These are phyloP conservation scores for Phymanthus crucifer DNA, from an alignment of 92 coral and sea anemone genomes.

Conservation along the genomic window DNA sequence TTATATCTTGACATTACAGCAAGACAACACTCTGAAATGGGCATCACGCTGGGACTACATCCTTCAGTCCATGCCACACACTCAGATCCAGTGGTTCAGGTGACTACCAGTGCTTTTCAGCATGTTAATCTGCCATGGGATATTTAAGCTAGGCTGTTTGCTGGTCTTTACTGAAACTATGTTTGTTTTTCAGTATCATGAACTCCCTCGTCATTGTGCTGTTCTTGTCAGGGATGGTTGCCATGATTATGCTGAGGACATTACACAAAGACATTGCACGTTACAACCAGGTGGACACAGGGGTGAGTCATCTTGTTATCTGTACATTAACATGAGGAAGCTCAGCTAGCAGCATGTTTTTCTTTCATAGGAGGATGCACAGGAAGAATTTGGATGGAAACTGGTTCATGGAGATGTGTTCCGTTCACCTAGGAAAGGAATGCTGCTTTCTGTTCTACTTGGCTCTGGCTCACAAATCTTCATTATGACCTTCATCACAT, in stretches of 20 bases:
- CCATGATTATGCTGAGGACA: conserved; percentile 97
- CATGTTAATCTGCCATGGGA: too few species aligned
- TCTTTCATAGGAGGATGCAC: conserved; percentile 80
- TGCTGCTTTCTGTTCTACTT: conserved; percentile 83
- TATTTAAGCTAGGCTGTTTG: not conserved
- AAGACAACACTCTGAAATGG: conserved; percentile 75
- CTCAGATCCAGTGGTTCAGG: conserved; percentile 99
- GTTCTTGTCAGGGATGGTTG: conserved; percentile 98
- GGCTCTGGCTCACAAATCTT: conserved; percentile 94
- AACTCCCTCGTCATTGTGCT: conserved; percentile 96
- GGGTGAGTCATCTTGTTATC: conserved; percentile 67
- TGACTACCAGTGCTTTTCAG: conserved; percentile 13
- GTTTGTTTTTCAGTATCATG: conserved; percentile 76
- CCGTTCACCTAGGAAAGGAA: conserved; percentile 93
- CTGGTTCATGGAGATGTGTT: conserved; percentile 99
- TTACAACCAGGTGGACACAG: conserved; percentile 93
- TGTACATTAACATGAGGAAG: not conserved
- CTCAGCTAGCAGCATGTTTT: too few species aligned
- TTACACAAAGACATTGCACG: conserved; percentile 98
- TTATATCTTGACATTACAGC: conserved; percentile 40
- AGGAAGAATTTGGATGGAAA: conserved; percentile 99
- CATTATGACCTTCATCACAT: conserved; percentile 86
- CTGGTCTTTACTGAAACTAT: not conserved
- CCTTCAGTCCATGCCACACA: conserved; percentile 92
- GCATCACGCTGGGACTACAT: conserved; percentile 99